phyloP scores from a whole-genome alignment of 2,888 invertebrate genomes.

The Drosophila rellima region DNA sequence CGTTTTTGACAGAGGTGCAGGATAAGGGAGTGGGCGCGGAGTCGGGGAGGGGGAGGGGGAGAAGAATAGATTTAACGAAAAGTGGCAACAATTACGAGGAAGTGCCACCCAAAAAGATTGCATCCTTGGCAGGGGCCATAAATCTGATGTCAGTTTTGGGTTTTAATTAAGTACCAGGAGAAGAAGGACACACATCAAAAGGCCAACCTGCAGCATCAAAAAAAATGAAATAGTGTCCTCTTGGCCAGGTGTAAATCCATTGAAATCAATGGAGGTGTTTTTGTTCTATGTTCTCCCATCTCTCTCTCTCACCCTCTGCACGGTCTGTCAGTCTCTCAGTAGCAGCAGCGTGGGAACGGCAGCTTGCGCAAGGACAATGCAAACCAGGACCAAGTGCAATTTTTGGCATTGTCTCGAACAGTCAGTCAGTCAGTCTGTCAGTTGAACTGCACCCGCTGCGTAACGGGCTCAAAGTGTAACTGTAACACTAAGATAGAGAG shows the following conservation, averaged over 20 bases:
- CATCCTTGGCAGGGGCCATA: constrained; percentile 53
- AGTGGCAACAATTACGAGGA: constrained; percentile 73
- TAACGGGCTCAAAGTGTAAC: constrained; percentile 62
- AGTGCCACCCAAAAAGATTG: constrained; percentile 63
- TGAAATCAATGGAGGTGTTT: constrained; percentile 67
- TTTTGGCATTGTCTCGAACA: constrained; percentile 59
- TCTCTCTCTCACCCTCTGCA: not conserved
- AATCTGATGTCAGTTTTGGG: constrained; percentile 75
- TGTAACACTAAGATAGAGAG: constrained; percentile 29
- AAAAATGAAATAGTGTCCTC: constrained; percentile 22
- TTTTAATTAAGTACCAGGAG: constrained; percentile 72
- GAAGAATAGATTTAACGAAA: constrained; percentile 15
- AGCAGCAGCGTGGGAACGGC: constrained; percentile 73
- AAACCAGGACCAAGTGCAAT: constrained; percentile 68
- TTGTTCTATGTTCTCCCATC: not conserved
- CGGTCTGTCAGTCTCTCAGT: not conserved
- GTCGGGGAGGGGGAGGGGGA: not conserved
- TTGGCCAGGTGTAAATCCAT: constrained; percentile 68
- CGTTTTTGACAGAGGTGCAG: constrained; percentile 63
- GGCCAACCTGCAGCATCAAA: constrained; percentile 59
- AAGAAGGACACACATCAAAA: constrained; percentile 49
- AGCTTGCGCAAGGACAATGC: constrained; percentile 81
- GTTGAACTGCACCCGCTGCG: constrained; percentile 68
- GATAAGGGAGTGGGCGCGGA: not conserved
- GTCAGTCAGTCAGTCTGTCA: constrained; percentile 10